phyloP scores from a whole-genome alignment of 1,140 invertebrate genomes.

The Epicauta chinensis region DNA sequence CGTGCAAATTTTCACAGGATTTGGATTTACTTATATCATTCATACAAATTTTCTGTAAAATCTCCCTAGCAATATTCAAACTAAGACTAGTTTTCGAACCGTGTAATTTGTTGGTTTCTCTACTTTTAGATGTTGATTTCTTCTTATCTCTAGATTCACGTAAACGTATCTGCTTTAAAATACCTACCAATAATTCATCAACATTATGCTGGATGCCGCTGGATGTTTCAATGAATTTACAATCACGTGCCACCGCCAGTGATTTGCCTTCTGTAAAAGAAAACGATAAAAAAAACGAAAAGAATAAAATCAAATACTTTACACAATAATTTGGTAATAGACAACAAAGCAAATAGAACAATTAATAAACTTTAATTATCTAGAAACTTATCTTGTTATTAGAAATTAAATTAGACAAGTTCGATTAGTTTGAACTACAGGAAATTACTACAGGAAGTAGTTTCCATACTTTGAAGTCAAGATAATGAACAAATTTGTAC shows the following conservation, averaged over 20 bases:
- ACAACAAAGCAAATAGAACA: no score
- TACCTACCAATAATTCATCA: conserved; percentile 81
- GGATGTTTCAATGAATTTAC: conserved; percentile 90
- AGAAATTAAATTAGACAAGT: no score
- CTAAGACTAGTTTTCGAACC: conserved; percentile 64
- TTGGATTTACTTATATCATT: conserved; percentile 82
- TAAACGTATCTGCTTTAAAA: conserved; percentile 77
- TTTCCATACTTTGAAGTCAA: no score
- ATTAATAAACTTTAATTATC: no score
- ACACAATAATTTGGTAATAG: no score
- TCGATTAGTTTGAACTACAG: no score
- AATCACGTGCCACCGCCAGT: conserved; percentile 75
- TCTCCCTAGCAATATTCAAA: conserved; percentile 67
- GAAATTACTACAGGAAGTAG: no score
- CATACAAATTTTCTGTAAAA: conserved; percentile 79
- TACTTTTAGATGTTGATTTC: conserved; percentile 39
- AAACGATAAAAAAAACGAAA: no score
- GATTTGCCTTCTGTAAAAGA: conserved; percentile 73
- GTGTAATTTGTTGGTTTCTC: conserved; percentile 49
- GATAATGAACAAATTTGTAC: no score
- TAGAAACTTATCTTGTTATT: no score
- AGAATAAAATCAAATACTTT: neutral
- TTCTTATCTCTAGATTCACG: conserved; percentile 60
- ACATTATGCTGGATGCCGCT: conserved; percentile 88
- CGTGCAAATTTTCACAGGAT: conserved; percentile 83